Conservation (phyloP, 2,797 vertebrate species). For the Knipowitschia caucasica region DNA sequence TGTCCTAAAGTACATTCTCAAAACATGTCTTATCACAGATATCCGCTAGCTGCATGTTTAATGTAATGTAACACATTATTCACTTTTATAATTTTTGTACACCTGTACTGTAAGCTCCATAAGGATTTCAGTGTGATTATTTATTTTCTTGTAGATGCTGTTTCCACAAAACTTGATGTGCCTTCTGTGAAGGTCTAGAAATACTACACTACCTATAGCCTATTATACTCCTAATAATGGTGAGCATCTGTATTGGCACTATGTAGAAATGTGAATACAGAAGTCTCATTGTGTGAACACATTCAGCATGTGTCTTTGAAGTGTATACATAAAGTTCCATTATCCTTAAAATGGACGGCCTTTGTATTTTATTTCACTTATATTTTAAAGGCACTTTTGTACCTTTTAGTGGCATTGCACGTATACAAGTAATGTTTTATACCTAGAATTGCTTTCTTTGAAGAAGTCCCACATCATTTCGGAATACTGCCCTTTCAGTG, state of each 20-base stretch:
- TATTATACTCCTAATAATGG: slow-evolving; percentile 2
- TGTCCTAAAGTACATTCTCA: slow-evolving; percentile 36
- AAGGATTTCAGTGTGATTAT: slow-evolving; percentile 18
- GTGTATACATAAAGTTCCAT: slow-evolving; percentile 58
- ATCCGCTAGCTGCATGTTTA: slow-evolving; percentile 37
- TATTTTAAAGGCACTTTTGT: neutral
- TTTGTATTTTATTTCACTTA: neutral
- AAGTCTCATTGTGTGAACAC: slow-evolving; percentile 38
- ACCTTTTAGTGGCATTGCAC: too few species aligned
- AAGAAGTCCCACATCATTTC: too few species aligned
- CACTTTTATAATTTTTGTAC: slow-evolving; percentile 13
- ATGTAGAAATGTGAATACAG: slow-evolving; percentile 29
- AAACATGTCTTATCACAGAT: slow-evolving; percentile 63
- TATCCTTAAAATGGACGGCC: slow-evolving; percentile 19
- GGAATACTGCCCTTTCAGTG: too few species aligned
- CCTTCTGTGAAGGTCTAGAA: slow-evolving; percentile 82
- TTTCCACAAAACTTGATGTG: slow-evolving; percentile 39
- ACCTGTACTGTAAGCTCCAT: slow-evolving; percentile 27
- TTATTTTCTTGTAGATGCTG: slow-evolving; percentile 32
- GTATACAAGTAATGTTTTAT: too few species aligned
- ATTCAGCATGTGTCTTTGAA: slow-evolving; percentile 61
- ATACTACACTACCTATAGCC: slow-evolving; percentile 46
- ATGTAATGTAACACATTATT: slow-evolving; percentile 27
- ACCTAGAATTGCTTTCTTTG: too few species aligned
- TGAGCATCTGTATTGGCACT: slow-evolving; percentile 9